phyloP scores from a whole-genome alignment of 2,113 vertebrate species.

The Coracopsis vasa region DNA sequence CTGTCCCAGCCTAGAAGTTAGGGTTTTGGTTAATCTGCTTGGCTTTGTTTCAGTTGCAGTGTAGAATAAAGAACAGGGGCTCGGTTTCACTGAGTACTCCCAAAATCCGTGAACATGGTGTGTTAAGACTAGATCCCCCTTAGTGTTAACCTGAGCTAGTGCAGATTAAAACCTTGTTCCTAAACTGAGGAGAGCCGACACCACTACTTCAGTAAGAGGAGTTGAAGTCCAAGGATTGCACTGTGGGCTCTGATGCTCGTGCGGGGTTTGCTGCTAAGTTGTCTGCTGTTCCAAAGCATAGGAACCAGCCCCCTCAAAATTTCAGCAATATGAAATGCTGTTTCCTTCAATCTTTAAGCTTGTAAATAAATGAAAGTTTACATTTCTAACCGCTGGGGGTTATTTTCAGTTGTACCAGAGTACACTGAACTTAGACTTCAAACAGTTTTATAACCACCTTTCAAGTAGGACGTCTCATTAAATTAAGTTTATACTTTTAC shows the following conservation, averaged over 20 bases:
- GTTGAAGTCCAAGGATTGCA: conserved; percentile 21
- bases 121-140: conserved; percentile 10
- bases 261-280: conserved; percentile 63
- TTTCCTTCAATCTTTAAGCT: conserved; percentile 73
- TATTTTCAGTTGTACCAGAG: conserved; percentile 49
- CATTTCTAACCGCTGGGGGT: conserved; percentile 65
- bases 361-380: conserved; percentile 78
- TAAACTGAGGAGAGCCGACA: conserved; percentile 47
- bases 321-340: conserved; percentile 75
- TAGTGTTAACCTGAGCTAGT: neutral
- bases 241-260: conserved; percentile 27
- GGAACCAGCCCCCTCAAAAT: conserved; percentile 65
- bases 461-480: neutral
- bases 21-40: conserved; percentile 38
- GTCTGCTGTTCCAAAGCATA: conserved; percentile 55
- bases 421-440: conserved; percentile 65
- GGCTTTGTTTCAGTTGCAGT: conserved; percentile 54
- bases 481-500: neutral
- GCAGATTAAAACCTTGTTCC: conserved; percentile 47
- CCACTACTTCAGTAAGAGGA: neutral
- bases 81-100: conserved; percentile 25
- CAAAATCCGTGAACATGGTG: neutral
- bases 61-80: neutral
- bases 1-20: conserved; percentile 59
- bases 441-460: conserved; percentile 44